Evolutionary conservation across 2,113 vertebrate species (phyloP).

Genomic region (Apodemus speciosus): DNA sequence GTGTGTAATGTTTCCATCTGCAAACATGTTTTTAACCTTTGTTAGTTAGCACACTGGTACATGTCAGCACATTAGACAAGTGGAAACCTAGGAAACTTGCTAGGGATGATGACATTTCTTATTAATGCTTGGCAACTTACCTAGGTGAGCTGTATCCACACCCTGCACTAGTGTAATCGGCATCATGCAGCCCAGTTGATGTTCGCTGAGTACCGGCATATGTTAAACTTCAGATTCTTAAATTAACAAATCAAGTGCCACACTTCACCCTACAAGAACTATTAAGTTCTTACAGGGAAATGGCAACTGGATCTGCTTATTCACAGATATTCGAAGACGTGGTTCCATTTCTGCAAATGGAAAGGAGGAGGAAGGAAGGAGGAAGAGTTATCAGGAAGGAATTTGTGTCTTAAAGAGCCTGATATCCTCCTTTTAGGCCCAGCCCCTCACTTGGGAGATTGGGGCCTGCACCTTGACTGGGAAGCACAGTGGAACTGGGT

Average conservation of each 20-base stretch:
- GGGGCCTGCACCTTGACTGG: too few species aligned
- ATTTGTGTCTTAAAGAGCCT: conserved; percentile 35
- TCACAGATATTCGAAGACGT: conserved; percentile 75
- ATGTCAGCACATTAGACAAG: background rate
- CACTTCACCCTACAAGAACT: background rate
- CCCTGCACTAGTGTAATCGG: background rate
- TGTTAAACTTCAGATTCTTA: background rate
- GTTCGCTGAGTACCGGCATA: background rate
- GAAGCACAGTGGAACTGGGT: too few species aligned
- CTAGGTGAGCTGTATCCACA: fast-evolving
- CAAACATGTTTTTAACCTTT: background rate
- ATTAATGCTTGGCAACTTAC: background rate
- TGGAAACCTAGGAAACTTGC: background rate
- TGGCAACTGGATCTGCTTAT: conserved; percentile 60
- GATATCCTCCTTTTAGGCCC: background rate
- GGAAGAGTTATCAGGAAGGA: conserved; percentile 51
- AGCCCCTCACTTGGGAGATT: too few species aligned
- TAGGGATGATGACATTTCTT: fast-evolving
- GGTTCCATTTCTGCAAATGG: conserved; percentile 66
- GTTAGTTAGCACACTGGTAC: fast-evolving
- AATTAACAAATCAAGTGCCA: background rate
- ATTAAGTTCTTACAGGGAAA: background rate
- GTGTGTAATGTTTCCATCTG: background rate
- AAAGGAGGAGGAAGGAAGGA: background rate
- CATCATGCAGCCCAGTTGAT: fast-evolving